Conservation (phyloP, 2,888 invertebrate species). For the Morpho achilles region DNA sequence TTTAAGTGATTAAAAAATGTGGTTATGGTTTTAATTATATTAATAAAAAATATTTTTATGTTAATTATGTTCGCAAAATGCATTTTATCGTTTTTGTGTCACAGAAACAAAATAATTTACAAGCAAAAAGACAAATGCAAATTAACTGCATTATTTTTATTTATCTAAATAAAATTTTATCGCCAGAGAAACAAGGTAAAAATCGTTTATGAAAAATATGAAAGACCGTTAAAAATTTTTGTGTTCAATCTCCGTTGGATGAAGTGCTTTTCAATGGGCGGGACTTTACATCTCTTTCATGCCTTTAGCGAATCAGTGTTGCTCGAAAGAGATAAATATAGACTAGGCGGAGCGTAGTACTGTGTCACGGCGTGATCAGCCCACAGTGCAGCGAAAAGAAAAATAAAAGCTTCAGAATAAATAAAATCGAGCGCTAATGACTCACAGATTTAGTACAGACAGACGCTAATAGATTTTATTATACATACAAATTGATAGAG, state of each 20-base stretch:
- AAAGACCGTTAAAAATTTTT: conserved; percentile 1
- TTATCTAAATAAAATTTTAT: too few species aligned
- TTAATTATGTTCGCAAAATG: too few species aligned
- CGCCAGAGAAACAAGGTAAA: too few species aligned
- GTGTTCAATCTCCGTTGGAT: conserved; percentile 8
- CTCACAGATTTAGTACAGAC: conserved; percentile 27
- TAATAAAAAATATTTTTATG: too few species aligned
- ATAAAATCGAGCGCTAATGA: conserved; percentile 47
- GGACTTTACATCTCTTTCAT: conserved; percentile 22
- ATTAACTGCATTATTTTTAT: too few species aligned
- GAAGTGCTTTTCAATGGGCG: conserved; percentile 26
- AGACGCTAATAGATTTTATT: conserved; percentile 24
- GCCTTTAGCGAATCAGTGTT: conserved; percentile 1
- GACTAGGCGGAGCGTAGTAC: conserved; percentile 45
- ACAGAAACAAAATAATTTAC: too few species aligned
- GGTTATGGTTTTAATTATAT: too few species aligned
- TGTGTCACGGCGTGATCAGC: conserved; percentile 37
- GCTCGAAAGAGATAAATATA: conserved; percentile 36
- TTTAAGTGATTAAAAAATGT: too few species aligned
- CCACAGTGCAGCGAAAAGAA: conserved; percentile 38
- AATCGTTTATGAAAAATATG: not conserved
- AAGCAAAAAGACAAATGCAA: too few species aligned
- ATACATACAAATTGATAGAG: too few species aligned
- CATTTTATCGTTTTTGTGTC: too few species aligned
- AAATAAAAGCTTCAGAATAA: conserved; percentile 45